phyloP scores from a whole-genome alignment of 64 coral and sea anemone species.

The Porites lutea region DNA sequence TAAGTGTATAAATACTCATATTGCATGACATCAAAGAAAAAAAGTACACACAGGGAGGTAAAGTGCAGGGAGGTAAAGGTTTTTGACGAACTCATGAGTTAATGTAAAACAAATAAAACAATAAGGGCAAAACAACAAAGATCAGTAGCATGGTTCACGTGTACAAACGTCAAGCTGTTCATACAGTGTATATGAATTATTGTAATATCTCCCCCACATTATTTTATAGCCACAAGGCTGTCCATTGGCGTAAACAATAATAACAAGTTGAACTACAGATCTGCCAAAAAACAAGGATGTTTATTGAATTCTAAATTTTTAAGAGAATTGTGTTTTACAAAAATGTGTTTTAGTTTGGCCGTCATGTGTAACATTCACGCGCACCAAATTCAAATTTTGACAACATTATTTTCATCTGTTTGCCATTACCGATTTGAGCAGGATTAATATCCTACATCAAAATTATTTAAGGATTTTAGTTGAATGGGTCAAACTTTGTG shows the following conservation, averaged over 20 bases:
- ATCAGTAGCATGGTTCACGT: neutral
- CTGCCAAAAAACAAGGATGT: neutral
- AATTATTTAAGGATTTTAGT: neutral
- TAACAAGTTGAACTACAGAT: neutral
- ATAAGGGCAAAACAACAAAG: too few species aligned
- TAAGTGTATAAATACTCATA: too few species aligned
- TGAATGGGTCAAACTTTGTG: constrained; percentile 14
- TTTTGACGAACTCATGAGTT: too few species aligned
- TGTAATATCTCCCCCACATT: neutral
- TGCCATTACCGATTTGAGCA: neutral
- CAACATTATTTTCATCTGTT: neutral
- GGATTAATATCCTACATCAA: neutral
- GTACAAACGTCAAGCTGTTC: neutral
- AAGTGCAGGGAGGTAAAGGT: too few species aligned
- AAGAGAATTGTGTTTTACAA: neutral
- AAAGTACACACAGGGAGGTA: too few species aligned
- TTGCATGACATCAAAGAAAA: too few species aligned
- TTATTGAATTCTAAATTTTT: neutral
- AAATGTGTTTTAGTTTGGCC: neutral
- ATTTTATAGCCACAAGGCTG: constrained; percentile 1
- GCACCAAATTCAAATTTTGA: neutral
- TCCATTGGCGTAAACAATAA: neutral
- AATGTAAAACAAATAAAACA: too few species aligned
- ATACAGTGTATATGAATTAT: too few species aligned
- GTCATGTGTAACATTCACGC: neutral